These are phyloP conservation scores for Platysteira castanea DNA, from an alignment of 2,113 vertebrate species.

Conservation along the genomic window DNA sequence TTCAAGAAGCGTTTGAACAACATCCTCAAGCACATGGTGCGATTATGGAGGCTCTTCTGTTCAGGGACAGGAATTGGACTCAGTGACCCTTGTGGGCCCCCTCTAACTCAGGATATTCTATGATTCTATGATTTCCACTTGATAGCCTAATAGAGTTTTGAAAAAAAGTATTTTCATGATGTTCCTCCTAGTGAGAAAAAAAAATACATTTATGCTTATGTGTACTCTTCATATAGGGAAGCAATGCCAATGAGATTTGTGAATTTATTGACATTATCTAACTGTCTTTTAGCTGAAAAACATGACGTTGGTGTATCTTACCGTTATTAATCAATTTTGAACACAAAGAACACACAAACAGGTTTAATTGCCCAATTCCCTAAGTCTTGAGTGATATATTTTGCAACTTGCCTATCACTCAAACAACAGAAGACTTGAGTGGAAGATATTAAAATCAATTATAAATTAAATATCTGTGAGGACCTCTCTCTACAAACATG, in stretches of 20 bases:
- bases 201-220: not conserved
- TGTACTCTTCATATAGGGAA: not conserved
- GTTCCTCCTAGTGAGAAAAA: not conserved
- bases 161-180: not conserved
- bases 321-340: constrained; percentile 51
- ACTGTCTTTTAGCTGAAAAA: constrained; percentile 18
- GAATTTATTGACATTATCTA: constrained; percentile 38
- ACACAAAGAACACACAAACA: constrained; percentile 23
- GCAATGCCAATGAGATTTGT: not conserved
- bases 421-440: constrained; percentile 15
- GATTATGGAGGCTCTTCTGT: not conserved
- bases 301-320: not conserved
- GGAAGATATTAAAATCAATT: constrained; percentile 40
- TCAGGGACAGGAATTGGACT: not conserved
- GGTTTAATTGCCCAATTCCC: constrained; percentile 28
- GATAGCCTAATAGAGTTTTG: not conserved
- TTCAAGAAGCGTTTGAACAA: not conserved
- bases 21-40: fast-evolving
- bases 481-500: not conserved
- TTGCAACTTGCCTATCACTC: constrained; percentile 51
- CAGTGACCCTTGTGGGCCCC: not conserved
- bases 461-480: not conserved
- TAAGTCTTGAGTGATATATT: constrained; percentile 40
- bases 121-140: not conserved
- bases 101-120: not conserved